Conservation (phyloP, 2,113 vertebrate genomes). For the Chauna torquata region DNA sequence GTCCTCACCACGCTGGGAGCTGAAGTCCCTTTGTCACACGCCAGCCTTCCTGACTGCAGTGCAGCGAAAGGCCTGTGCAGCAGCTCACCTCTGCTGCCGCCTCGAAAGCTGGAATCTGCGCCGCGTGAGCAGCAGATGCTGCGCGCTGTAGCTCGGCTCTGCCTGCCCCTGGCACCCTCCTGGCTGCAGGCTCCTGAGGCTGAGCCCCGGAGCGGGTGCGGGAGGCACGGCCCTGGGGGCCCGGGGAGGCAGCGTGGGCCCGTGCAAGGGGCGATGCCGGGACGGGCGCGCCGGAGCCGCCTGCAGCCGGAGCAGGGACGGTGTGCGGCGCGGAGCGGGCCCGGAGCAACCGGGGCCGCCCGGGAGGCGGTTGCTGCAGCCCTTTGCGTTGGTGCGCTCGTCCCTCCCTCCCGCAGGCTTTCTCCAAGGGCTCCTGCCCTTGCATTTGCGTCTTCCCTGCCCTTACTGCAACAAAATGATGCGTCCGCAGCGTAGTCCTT, state of each 20-base stretch:
- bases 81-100: not conserved
- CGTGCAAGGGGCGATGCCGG: too few relatives aligned
- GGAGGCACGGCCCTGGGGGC: too few relatives aligned
- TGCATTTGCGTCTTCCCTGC: not conserved
- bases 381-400: not conserved
- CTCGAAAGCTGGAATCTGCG: not conserved
- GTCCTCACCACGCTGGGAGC: not conserved
- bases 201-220: too few relatives aligned
- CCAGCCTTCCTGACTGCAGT: not conserved
- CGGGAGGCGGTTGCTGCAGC: not conserved
- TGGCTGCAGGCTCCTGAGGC: not conserved
- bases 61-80: not conserved
- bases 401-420: not conserved
- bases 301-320: too few relatives aligned
- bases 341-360: fast-evolving
- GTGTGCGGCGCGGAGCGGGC: too few relatives aligned
- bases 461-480: fast-evolving
- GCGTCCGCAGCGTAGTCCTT: not conserved
- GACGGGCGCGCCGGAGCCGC: too few relatives aligned
- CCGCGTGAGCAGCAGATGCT: not conserved
- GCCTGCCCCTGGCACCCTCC: not conserved
- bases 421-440: not conserved
- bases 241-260: not conserved
- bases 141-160: not conserved
- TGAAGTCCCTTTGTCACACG: not conserved